Evolutionary conservation across 2,888 invertebrate species (phyloP), one percentile per base, ranked within the genome.

Genomic region (Philaethria dido): DNA sequence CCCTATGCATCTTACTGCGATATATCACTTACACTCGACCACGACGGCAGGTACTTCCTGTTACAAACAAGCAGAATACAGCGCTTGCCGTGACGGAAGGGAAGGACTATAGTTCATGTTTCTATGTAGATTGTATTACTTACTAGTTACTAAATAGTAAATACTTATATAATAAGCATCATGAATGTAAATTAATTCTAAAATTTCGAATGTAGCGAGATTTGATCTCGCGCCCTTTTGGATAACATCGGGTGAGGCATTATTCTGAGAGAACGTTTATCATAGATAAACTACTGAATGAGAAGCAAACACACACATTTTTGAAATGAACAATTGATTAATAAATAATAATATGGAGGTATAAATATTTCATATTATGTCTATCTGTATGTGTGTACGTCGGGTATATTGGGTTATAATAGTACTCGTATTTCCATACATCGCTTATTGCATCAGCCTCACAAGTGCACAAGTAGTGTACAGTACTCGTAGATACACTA

Each of bases 221-320:
- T 29, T 29, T 52, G 52, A 52, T 29, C 52, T 29, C 29, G 52
- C 11, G 29, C 4, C 29, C 52, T 52, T 52, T 29, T 25, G 16
- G 29, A 29, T 52, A 52, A 52, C 52, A 29, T 52, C 52, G 4
- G 29, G 1, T n/a, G 3, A 29, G 29, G 16, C 4, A 52, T 52
- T 16, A 52, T 29, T 52, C 3, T 52, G 39, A 36, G 29, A 29
- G 29, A 33, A 33, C 33, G 33, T 33, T 33, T 33, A 33, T 33
- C 33, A 33, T 50, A 25, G 14, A 50, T 50, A 25, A 50, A 3
- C 9, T 14, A n/a, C 25, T 9, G 50, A n/a, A n/a, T 48, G 8
- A 33, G 9, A 33, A 33, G 33, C 33, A 33, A 33, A 8, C 33
- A 33, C 8, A 44, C 44, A 44, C 16, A 16, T 44, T 16, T 44